Percentiles rank a stretch among this genome's conserved stretches.
Evolutionary conservation across 2,888 invertebrate genomes (phyloP).

Genomic region (Trichopria drosophilae): DNA sequence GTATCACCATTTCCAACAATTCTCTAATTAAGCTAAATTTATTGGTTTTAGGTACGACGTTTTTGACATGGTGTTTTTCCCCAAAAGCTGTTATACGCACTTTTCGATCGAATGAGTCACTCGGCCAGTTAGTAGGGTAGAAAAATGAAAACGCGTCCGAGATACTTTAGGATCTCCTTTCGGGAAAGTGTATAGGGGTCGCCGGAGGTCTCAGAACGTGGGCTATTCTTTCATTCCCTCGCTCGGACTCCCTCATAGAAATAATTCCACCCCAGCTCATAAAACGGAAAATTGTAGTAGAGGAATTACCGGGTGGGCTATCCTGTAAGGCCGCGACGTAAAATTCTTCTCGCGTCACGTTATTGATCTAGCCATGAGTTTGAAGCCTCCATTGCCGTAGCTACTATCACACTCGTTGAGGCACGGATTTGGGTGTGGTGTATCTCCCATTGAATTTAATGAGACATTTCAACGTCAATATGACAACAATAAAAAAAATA

Average conservation of each 20-base stretch:
- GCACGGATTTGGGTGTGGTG: conserved; percentile 35
- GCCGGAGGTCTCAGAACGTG: conserved; percentile 9
- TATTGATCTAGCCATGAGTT: conserved; percentile 38
- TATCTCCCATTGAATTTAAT: too few species aligned
- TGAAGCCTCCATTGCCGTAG: conserved; percentile 35
- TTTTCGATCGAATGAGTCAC: too few species aligned
- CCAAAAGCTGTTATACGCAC: too few species aligned
- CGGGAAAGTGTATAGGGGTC: not conserved
- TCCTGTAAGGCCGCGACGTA: conserved; percentile 37
- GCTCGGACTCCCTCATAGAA: conserved; percentile 7
- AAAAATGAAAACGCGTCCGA: too few species aligned
- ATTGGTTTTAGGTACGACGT: too few species aligned
- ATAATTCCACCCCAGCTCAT: conserved; percentile 2
- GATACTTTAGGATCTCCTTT: too few species aligned
- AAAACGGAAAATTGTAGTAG: too few species aligned
- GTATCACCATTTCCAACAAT: too few species aligned
- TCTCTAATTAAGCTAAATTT: too few species aligned
- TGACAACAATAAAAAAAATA: conserved; percentile 24
- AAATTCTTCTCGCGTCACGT: conserved; percentile 42
- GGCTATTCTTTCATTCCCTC: conserved; percentile 22
- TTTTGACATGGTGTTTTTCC: too few species aligned
- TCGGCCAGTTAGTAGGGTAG: too few species aligned
- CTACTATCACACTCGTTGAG: conserved; percentile 33
- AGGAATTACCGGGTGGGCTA: conserved; percentile 18
- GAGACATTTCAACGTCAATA: too few species aligned